phyloP scores from a whole-genome alignment of 2,888 invertebrate species.

The Seladonia tumulorum region DNA sequence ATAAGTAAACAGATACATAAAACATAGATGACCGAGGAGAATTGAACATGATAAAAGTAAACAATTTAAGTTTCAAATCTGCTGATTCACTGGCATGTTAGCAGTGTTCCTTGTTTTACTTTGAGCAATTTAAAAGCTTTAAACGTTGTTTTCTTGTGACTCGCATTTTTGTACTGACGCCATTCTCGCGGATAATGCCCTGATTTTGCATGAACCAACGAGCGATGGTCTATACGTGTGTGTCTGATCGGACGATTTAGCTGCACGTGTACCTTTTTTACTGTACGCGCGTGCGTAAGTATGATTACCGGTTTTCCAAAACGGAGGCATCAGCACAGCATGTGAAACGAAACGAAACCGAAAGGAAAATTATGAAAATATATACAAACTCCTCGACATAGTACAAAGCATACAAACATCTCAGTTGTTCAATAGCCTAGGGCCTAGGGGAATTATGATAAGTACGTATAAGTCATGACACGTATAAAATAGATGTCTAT shows the following conservation, averaged over 20 bases:
- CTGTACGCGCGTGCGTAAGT: conserved; percentile 52
- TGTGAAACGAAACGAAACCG: conserved; percentile 37
- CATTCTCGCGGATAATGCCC: too few relatives aligned
- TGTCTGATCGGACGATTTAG: not conserved
- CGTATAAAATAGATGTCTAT: conserved; percentile 49
- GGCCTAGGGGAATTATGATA: conserved; percentile 35
- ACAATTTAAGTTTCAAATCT: too few relatives aligned
- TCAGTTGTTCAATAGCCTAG: conserved; percentile 73
- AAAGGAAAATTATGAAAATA: conserved; percentile 72
- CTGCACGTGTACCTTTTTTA: conserved; percentile 34
- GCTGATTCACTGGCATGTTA: too few relatives aligned
- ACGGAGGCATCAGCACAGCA: conserved; percentile 59
- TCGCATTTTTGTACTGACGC: too few relatives aligned
- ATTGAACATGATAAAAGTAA: too few relatives aligned
- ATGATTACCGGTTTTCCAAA: conserved; percentile 69
- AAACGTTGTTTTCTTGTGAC: too few relatives aligned
- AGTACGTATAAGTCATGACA: conserved; percentile 59
- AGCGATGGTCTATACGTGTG: conserved; percentile 31
- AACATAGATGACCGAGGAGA: too few relatives aligned
- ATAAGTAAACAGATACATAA: too few relatives aligned
- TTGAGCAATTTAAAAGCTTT: too few relatives aligned
- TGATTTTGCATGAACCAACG: conserved; percentile 62
- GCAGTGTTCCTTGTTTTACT: too few relatives aligned
- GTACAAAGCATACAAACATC: conserved; percentile 83
- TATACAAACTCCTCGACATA: conserved; percentile 84